Evolutionary conservation across 2,888 invertebrate genomes (phyloP).

Genomic region (Clostera curtula): DNA sequence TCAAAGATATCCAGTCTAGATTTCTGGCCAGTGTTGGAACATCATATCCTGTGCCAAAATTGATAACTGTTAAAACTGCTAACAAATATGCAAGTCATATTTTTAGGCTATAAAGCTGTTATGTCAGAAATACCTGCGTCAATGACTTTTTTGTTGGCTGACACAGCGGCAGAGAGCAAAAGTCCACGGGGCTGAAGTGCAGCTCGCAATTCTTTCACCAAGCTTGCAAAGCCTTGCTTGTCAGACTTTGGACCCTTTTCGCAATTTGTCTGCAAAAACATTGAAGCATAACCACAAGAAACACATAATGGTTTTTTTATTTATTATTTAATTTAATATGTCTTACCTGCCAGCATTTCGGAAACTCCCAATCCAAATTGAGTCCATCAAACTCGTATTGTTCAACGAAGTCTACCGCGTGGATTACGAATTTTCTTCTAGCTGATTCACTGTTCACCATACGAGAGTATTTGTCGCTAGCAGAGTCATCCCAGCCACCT

Average conservation of each 20-base stretch:
- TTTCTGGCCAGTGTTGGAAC: conserved; percentile 83
- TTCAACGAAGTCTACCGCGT: conserved; percentile 85
- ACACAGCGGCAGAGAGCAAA: conserved; percentile 88
- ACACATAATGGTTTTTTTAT: neutral
- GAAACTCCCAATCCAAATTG: conserved; percentile 96
- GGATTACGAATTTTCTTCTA: conserved; percentile 82
- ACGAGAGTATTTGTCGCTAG: conserved; percentile 90
- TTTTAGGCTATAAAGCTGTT: too few relatives aligned
- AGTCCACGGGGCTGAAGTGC: conserved; percentile 83
- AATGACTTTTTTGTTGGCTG: conserved; percentile 88
- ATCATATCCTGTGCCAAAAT: conserved; percentile 75
- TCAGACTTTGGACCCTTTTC: conserved; percentile 87
- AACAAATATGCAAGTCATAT: neutral
- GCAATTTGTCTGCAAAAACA: conserved; percentile 81
- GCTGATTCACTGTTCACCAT: conserved; percentile 84
- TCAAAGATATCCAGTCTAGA: conserved; percentile 92
- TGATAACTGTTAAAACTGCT: conserved; percentile 2
- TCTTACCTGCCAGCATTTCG: conserved; percentile 89
- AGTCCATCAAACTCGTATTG: conserved; percentile 91
- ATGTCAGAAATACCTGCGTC: conserved; percentile 88
- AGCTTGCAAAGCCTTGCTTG: conserved; percentile 83
- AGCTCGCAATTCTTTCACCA: conserved; percentile 83
- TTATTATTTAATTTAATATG: neutral
- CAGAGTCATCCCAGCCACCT: conserved; percentile 97
- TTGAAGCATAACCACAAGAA: neutral